A percentile compares a stretch with the other conserved stretches of the same genome.
These are phyloP conservation scores for Hyposoter dolosus DNA, from an alignment of 2,888 invertebrate species.

Conservation along the genomic window DNA sequence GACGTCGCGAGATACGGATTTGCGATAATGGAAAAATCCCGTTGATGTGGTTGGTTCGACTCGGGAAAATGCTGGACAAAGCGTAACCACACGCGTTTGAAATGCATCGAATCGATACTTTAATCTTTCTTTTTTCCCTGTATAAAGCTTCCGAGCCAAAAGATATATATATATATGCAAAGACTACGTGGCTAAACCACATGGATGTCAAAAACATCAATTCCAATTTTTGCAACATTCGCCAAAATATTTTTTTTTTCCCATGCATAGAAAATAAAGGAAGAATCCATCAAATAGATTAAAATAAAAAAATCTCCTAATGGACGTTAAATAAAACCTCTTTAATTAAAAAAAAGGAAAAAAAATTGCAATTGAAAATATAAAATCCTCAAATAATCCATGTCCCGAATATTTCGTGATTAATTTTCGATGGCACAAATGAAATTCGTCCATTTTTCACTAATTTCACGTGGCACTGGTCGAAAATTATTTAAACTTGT, in stretches of 20 bases:
- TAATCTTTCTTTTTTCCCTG: slow-evolving; percentile 37
- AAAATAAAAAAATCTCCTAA: not conserved
- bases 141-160: not conserved
- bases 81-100: slow-evolving; percentile 46
- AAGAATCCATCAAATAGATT: not conserved
- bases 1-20: slow-evolving; percentile 54
- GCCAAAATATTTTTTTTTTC: not conserved
- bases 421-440: slow-evolving; percentile 3
- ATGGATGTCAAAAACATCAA: slow-evolving; percentile 7
- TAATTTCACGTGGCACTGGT: slow-evolving; percentile 5
- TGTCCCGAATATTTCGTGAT: not conserved
- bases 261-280: not conserved
- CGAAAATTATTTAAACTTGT: slow-evolving; percentile 29
- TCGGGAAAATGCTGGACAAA: slow-evolving; percentile 55
- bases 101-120: slow-evolving; percentile 55
- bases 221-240: not conserved
- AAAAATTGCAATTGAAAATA: not conserved
- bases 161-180: not conserved
- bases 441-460: slow-evolving; percentile 36
- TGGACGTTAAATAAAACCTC: not conserved
- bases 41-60: slow-evolving; percentile 40
- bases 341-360: not conserved
- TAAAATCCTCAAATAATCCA: not conserved
- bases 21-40: slow-evolving; percentile 66
- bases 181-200: not conserved